phyloP scores from a whole-genome alignment of 1,140 invertebrate genomes.

The Phenacoccus solenopsis region DNA sequence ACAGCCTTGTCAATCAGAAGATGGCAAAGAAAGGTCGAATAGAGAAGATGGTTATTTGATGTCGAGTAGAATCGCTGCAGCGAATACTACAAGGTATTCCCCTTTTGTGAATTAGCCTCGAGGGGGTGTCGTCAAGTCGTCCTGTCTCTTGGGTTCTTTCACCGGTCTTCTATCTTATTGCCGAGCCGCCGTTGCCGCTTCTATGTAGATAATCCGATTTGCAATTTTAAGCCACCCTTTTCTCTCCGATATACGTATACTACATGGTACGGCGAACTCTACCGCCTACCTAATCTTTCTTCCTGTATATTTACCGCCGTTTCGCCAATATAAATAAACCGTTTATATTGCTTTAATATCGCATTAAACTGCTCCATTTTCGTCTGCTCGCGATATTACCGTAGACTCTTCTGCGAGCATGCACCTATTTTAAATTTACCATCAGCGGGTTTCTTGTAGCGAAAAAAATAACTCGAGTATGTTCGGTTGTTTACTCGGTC shows the following conservation, averaged over 20 bases:
- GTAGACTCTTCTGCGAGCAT: too few species aligned
- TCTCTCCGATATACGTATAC: neutral
- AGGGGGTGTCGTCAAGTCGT: slow-evolving; percentile 1
- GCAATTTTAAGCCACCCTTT: slow-evolving; percentile 14
- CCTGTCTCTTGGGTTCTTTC: neutral
- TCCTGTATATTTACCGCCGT: slow-evolving; percentile 17
- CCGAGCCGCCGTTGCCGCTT: neutral
- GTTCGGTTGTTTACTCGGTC: too few species aligned
- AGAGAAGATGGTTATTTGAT: slow-evolving; percentile 5
- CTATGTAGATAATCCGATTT: slow-evolving; percentile 10
- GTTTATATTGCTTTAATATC: slow-evolving; percentile 16
- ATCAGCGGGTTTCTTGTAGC: too few species aligned
- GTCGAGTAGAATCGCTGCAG: neutral
- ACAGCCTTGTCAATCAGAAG: slow-evolving; percentile 5
- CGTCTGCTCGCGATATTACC: neutral
- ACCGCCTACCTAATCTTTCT: slow-evolving; percentile 12
- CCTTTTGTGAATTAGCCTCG: slow-evolving; percentile 14
- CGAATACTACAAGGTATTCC: neutral
- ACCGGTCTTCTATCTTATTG: neutral
- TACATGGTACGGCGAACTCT: neutral
- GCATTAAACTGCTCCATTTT: slow-evolving; percentile 9
- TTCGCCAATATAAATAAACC: slow-evolving; percentile 15
- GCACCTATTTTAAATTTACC: neutral
- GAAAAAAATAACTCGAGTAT: too few species aligned
- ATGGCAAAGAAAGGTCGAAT: neutral